Evolutionary conservation across 2,888 invertebrate genomes (phyloP), one percentile per base, ranked within the genome.

Genomic region (Hirtodrosophila alboralis): DNA sequence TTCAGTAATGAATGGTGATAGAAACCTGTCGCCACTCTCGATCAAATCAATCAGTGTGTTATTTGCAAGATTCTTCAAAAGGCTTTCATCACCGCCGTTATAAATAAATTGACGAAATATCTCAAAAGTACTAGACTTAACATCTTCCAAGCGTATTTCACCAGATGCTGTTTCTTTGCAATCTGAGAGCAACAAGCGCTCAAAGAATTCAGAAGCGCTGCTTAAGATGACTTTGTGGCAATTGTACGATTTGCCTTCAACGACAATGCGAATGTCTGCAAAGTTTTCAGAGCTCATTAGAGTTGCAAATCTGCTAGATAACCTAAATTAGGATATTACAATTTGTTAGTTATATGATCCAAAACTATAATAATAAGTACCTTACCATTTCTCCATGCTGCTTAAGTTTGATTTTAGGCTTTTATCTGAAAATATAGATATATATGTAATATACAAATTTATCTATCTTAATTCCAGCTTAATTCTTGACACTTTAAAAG

Each of bases 151-250:
- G 2, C 4, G 6, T 4, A 28, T 28, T 28, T 28, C 16, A 3
- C 27, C 40, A 27, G 4, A 8, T 9, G 27, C 9, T 1, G 40
- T 40, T n/a, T 28, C 40, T n/a, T 16, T 28, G 16, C 28, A 40
- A 2, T 40, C 27, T 1, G 40, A 12, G 6, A 9, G 2, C 3
- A 40, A 14, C 1, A 40, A 10, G 10, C 40, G 27, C 16, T 28
- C n/a, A 16, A 40, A 40, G 27, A 7, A 40, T 28, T 40, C 10
- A 4, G 40, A 40, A 13, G 13, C 40, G 27, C 28, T 7, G 16
- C 6, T n/a, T 8, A 40, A 23, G 9, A 40, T 27, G 1, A 40
- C 16, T 28, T 40, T 40, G 28, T 40, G 40, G 7, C 40, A 40
- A 4, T 40, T 16, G n/a, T 28, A 28, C 0, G 28, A 13, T 14